Evolutionary conservation across 2,797 vertebrate genomes (phyloP).

Genomic region (Zonotrichia albicollis): DNA sequence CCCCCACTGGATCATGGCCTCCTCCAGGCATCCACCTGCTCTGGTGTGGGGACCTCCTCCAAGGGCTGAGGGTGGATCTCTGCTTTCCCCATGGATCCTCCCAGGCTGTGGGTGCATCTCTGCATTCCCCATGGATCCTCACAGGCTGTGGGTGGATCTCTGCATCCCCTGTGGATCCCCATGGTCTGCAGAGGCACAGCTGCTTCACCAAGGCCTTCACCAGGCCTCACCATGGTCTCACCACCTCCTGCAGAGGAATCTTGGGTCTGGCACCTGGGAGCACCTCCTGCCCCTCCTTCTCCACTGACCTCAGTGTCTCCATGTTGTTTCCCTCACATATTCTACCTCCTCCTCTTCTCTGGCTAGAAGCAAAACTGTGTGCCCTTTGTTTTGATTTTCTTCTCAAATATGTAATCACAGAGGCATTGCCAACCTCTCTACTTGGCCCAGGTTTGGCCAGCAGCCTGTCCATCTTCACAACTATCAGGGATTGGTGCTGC

Average conservation of each 20-base stretch:
- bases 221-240: background rate
- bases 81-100: too few species aligned
- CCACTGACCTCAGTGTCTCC: too few species aligned
- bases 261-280: rapidly evolving
- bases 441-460: background rate
- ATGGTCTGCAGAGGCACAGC: background rate
- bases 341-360: background rate
- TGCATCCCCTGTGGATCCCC: background rate
- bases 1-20: too few species aligned
- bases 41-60: rapidly evolving
- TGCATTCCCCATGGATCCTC: background rate
- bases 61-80: too few species aligned
- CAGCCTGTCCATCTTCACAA: background rate
- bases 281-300: background rate
- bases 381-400: background rate
- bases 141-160: background rate
- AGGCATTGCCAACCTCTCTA: background rate
- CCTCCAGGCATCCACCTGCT: too few species aligned
- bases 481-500: background rate
- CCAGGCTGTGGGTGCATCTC: background rate
- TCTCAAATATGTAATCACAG: background rate
- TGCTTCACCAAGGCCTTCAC: background rate
- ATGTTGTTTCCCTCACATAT: background rate
- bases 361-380: background rate
- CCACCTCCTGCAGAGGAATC: background rate